Percentiles rank a stretch among this genome's conserved stretches.
phyloP scores from a whole-genome alignment of 2,888 invertebrate genomes.

The Psylliodes chrysocephalus region DNA sequence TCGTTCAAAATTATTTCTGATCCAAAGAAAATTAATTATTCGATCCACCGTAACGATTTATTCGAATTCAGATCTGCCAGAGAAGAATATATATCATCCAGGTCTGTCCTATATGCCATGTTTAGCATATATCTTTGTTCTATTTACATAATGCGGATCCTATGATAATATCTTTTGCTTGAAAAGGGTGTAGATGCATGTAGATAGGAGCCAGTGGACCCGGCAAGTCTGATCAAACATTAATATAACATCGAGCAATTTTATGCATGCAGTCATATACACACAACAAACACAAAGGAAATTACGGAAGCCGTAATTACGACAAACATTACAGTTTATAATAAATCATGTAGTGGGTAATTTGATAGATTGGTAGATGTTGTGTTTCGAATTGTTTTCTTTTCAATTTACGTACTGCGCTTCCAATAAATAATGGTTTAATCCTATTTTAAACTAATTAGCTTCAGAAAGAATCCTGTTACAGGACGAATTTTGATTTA shows the following conservation, averaged over 20 bases:
- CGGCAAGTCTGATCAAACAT: constrained; percentile 37
- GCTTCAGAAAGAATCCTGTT: no score
- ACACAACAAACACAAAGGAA: constrained; percentile 23
- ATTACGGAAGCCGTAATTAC: background rate
- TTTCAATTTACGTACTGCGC: no score
- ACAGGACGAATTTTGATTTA: no score
- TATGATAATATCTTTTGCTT: constrained; percentile 44
- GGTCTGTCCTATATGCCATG: constrained; percentile 40
- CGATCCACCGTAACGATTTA: constrained; percentile 32
- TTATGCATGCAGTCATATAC: constrained; percentile 28
- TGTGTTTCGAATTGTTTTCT: no score
- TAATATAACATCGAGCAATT: constrained; percentile 25
- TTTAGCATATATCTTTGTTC: constrained; percentile 44
- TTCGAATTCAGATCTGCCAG: constrained; percentile 17
- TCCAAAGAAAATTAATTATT: constrained; percentile 34
- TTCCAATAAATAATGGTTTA: no score
- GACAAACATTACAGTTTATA: background rate
- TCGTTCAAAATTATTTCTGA: background rate
- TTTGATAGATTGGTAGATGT: no score
- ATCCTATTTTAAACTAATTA: no score
- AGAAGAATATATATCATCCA: constrained; percentile 38
- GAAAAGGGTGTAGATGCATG: constrained; percentile 38
- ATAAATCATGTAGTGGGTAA: background rate
- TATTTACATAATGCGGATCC: constrained; percentile 47
- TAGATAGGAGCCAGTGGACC: constrained; percentile 31